phyloP scores from a whole-genome alignment of 2,888 invertebrate genomes.

The Charanyca ferruginea region DNA sequence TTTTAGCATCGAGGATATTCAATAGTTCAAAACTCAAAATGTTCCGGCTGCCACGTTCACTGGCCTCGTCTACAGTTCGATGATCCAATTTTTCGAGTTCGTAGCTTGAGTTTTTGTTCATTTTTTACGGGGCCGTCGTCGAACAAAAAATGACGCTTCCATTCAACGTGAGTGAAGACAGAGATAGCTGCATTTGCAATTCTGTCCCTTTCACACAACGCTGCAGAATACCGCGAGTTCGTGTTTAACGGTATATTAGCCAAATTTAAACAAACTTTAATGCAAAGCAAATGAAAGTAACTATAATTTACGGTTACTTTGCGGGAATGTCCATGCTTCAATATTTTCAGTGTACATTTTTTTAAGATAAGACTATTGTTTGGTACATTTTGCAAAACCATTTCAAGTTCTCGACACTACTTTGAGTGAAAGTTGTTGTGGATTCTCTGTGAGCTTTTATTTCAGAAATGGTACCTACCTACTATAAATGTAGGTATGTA shows the following conservation, averaged over 20 bases:
- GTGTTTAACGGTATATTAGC: conserved; percentile 81
- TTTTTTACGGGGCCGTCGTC: conserved; percentile 77
- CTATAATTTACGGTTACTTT: conserved; percentile 74
- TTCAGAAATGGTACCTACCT: conserved; percentile 37
- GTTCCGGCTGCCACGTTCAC: conserved; percentile 75
- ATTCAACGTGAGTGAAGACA: conserved; percentile 78
- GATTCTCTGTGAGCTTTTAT: conserved; percentile 42
- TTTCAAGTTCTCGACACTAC: conserved; percentile 30
- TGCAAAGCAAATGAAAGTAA: conserved; percentile 83
- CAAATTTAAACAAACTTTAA: conserved; percentile 80
- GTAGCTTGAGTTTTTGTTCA: conserved; percentile 80
- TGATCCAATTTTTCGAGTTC: conserved; percentile 86
- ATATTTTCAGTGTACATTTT: conserved; percentile 47
- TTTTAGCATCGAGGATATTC: conserved; percentile 35
- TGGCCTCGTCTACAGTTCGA: conserved; percentile 85
- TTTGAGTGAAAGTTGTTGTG: conserved; percentile 52
- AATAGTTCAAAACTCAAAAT: conserved; percentile 54
- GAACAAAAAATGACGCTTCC: conserved; percentile 80
- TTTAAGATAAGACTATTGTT: conserved; percentile 40
- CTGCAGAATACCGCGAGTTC: conserved; percentile 67
- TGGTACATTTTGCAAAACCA: conserved; percentile 42
- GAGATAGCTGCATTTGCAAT: conserved; percentile 73
- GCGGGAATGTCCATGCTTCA: conserved; percentile 59
- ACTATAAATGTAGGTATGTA: too few relatives aligned
- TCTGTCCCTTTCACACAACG: conserved; percentile 77